A percentile compares a stretch with the other conserved stretches of the same genome.
Conservation (phyloP, 2,888 invertebrate species). For the Amphimallon solstitiale region DNA sequence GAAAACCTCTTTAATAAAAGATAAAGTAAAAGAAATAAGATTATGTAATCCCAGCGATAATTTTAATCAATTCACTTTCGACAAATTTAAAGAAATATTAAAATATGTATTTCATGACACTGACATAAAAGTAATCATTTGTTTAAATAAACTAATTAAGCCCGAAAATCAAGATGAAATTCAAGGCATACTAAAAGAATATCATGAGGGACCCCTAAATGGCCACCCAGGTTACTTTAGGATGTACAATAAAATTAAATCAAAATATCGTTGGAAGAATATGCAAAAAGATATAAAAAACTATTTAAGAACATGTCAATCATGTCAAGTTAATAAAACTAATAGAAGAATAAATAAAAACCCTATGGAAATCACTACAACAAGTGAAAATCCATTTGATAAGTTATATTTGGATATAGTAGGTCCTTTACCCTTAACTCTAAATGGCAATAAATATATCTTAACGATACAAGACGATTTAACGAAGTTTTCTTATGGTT, state of each 20-base stretch:
- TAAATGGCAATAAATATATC: conserved; percentile 48
- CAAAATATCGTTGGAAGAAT: conserved; percentile 35
- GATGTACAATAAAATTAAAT: conserved; percentile 38
- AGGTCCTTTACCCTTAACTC: conserved; percentile 46
- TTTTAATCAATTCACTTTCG: background rate
- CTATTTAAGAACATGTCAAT: conserved; percentile 41
- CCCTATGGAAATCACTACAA: conserved; percentile 55
- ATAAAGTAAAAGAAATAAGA: conserved; percentile 1
- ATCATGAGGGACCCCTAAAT: conserved; percentile 26
- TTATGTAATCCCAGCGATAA: conserved; percentile 3
- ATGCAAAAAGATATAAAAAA: conserved; percentile 39
- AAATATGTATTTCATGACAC: background rate
- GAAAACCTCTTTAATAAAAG: background rate
- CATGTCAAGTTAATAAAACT: no score
- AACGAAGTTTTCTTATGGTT: conserved; percentile 52
- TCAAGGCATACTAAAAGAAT: no score
- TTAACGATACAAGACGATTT: conserved; percentile 52
- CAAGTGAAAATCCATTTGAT: conserved; percentile 52
- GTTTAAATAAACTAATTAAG: background rate
- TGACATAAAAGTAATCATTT: conserved; percentile 21
- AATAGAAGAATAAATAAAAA: conserved; percentile 50
- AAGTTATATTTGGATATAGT: no score
- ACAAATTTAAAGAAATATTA: background rate
- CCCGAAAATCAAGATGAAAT: no score
- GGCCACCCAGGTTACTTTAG: conserved; percentile 35